These are phyloP conservation scores for Agapornis canus DNA, from an alignment of 2,797 vertebrate species.

Conservation along the genomic window DNA sequence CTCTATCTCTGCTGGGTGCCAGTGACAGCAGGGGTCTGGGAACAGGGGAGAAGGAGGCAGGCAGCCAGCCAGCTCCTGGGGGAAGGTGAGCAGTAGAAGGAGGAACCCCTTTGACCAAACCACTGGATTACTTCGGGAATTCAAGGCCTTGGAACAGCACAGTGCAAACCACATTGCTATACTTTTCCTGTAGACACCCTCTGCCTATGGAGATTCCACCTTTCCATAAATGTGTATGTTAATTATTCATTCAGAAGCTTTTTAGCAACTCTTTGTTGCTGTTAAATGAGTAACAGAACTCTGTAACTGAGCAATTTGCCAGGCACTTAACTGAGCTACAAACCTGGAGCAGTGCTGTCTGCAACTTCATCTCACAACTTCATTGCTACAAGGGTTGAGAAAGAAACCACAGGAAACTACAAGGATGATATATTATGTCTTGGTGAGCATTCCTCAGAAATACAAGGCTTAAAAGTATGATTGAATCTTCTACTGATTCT, in stretches of 20 bases:
- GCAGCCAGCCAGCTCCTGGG: neutral
- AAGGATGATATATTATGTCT: neutral
- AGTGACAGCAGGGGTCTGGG: rapidly evolving
- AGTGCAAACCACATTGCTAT: neutral
- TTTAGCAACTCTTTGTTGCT: neutral
- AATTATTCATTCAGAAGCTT: slow-evolving; percentile 12
- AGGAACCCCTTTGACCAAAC: neutral
- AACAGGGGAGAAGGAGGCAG: neutral
- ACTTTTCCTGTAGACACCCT: neutral
- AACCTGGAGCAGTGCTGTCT: neutral
- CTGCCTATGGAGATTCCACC: neutral
- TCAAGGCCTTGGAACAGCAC: neutral
- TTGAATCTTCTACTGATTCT: neutral
- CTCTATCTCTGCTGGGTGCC: neutral
- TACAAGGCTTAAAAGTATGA: neutral
- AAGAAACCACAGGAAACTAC: neutral
- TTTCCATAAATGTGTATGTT: neutral
- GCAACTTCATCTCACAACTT: neutral
- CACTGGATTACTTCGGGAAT: neutral
- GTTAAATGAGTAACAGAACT: neutral
- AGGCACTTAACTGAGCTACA: neutral
- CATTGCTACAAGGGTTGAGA: neutral
- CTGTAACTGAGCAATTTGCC: neutral
- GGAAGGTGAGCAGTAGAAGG: neutral
- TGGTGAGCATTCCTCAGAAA: neutral